Evolutionary conservation across 2,797 vertebrate species (phyloP).

Genomic region (Pseudochirops corinnae): DNA sequence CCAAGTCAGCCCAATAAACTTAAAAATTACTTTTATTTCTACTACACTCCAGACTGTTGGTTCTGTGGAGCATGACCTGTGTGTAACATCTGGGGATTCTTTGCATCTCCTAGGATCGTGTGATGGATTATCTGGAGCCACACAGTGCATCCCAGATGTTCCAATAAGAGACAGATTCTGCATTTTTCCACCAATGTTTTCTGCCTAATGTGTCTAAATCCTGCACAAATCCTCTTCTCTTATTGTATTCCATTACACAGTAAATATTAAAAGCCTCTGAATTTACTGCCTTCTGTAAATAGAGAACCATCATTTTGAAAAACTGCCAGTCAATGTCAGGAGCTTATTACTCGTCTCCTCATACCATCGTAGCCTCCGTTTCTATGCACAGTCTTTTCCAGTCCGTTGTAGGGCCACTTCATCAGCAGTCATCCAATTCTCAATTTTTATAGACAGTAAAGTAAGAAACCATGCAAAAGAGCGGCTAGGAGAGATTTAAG

Average conservation of each 20-base stretch:
- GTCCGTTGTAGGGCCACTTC: background rate
- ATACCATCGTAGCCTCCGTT: conserved; percentile 40
- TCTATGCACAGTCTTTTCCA: conserved; percentile 27
- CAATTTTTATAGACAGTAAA: conserved; percentile 56
- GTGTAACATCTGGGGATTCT: conserved; percentile 64
- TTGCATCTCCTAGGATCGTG: conserved; percentile 56
- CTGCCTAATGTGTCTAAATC: conserved; percentile 50
- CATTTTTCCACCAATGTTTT: conserved; percentile 39
- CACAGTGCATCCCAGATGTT: conserved; percentile 64
- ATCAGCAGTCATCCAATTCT: conserved; percentile 4
- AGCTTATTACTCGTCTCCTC: conserved; percentile 49
- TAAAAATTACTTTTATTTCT: conserved; percentile 57
- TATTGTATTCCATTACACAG: conserved; percentile 4
- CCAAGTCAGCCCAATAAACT: conserved; percentile 57
- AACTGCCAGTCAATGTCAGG: background rate
- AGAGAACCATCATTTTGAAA: conserved; percentile 59
- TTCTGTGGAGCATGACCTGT: conserved; percentile 58
- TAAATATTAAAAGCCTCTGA: conserved; percentile 60
- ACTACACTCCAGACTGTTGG: conserved; percentile 10
- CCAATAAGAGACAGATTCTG: conserved; percentile 45
- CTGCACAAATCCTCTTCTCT: conserved; percentile 28
- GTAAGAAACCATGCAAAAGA: conserved; percentile 54
- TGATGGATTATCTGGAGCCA: conserved; percentile 66
- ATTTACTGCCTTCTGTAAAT: conserved; percentile 63
- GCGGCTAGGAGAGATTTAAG: conserved; percentile 49